Conservation (phyloP, 2,888 invertebrate genomes). For the Formica aserva region DNA sequence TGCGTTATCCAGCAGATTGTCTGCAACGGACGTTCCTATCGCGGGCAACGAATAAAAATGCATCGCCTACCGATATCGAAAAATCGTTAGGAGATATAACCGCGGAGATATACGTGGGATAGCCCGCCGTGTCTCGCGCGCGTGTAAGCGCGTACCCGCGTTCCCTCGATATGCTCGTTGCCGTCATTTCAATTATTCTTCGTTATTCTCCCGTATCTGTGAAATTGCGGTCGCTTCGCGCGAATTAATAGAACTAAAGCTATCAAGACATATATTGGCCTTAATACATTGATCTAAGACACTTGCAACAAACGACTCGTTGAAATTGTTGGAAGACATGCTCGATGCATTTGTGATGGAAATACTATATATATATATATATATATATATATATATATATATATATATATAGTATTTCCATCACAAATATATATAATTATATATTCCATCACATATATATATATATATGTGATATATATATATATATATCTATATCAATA, state of each 20-base stretch:
- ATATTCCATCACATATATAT: too few relatives aligned
- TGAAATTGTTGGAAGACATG: not conserved
- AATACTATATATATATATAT: not conserved
- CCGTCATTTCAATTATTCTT: conserved; percentile 76
- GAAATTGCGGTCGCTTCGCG: conserved; percentile 55
- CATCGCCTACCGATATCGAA: conserved; percentile 75
- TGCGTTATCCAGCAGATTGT: conserved; percentile 75
- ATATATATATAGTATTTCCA: too few relatives aligned
- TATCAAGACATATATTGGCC: not conserved
- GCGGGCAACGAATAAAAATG: conserved; percentile 72
- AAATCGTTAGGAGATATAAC: conserved; percentile 74
- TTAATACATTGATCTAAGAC: not conserved
- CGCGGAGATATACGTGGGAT: conserved; percentile 64
- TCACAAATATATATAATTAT: too few relatives aligned
- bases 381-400: too few relatives aligned
- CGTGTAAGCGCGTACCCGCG: conserved; percentile 29
- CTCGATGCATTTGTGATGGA: not conserved
- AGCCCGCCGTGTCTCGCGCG: conserved; percentile 12
- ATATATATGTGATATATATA: too few relatives aligned
- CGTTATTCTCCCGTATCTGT: conserved; percentile 69
- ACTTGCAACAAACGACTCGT: not conserved
- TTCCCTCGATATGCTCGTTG: conserved; percentile 41
- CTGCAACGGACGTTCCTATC: conserved; percentile 71
- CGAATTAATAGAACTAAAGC: conserved; percentile 40
- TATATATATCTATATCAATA: too few relatives aligned